Evolutionary conservation across 2,113 vertebrate species (phyloP), one percentile per base, ranked within the genome.

Genomic region (Hystrix cristata): DNA sequence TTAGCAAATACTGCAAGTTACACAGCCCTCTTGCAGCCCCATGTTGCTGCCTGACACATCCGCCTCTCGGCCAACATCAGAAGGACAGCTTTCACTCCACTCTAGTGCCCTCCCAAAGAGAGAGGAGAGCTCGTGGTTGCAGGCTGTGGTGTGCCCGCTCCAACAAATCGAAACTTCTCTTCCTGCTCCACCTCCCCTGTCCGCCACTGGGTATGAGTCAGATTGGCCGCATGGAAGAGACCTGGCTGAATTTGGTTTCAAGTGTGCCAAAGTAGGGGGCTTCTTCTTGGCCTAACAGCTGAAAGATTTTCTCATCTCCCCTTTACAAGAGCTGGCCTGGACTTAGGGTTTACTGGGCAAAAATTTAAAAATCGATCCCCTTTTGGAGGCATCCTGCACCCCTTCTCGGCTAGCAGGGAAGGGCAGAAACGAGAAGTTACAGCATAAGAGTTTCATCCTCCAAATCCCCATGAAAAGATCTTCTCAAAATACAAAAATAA

Each of bases 401-500:
- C 48, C 23, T 74, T 59, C 27, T 84, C 48, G 5, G 25, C n/a
- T 71, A 31, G 23, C 23, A 88, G 43, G 43, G 31, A 72, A 9
- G 19, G 14, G 3, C 21, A 79, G 4, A 23, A 90, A 67, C 48
- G 46, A 74, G 62, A 96, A 67, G 18, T 34, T n/a, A 60, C 16
- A 67, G 19, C 19, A 64, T 10, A 64, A 82, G 51, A 3, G 14
- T 43, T 76, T 95, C 8, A 81, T 78, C 27, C 48, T 31, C 27
- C 21, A 87, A 96, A 82, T 81, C 43, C 53, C 51, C 62, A 74
- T 89, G 11, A 85, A 96, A 65, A 72, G 19, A 7, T 46, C 16
- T 55, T 88, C 82, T 92, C 74, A 92, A 90, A 74, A 76, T 93
- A 64, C 69, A n/a, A 88, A 80, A 89, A 59, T 53, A 83, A 67